Conservation (phyloP, 2,113 vertebrate species). For the Ptilonorhynchus violaceus region DNA sequence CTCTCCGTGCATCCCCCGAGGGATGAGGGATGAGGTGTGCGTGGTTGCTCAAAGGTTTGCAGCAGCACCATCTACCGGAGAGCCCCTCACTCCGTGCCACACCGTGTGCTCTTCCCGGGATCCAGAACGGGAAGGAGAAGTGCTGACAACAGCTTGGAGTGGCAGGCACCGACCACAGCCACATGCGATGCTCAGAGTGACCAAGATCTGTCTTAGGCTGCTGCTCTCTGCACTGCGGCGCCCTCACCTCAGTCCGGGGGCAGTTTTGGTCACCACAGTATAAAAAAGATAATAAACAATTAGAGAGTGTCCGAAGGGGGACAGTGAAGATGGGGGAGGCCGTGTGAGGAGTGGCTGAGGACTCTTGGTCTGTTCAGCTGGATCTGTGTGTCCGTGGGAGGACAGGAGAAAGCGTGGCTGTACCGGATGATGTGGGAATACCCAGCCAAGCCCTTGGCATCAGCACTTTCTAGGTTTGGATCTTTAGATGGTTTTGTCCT, state of each 20-base stretch:
- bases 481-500: background rate
- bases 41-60: background rate
- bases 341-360: background rate
- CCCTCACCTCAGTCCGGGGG: background rate
- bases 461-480: background rate
- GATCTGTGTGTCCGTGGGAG: rapidly evolving
- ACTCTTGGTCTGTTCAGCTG: background rate
- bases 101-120: rapidly evolving
- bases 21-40: background rate
- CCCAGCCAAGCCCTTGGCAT: background rate
- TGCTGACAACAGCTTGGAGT: rapidly evolving
- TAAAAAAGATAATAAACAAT: no score
- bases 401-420: background rate
- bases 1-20: rapidly evolving
- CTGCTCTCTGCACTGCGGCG: background rate
- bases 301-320: background rate
- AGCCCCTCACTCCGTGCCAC: background rate
- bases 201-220: background rate
- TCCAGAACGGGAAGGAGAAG: background rate
- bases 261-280: no score
- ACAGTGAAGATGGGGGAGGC: background rate
- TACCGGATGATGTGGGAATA: rapidly evolving
- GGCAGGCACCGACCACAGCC: rapidly evolving
- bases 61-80: conserved; percentile 63
- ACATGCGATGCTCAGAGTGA: background rate